Conservation (phyloP, 2,113 vertebrate species). For the Greenwoodochromis staneri region DNA sequence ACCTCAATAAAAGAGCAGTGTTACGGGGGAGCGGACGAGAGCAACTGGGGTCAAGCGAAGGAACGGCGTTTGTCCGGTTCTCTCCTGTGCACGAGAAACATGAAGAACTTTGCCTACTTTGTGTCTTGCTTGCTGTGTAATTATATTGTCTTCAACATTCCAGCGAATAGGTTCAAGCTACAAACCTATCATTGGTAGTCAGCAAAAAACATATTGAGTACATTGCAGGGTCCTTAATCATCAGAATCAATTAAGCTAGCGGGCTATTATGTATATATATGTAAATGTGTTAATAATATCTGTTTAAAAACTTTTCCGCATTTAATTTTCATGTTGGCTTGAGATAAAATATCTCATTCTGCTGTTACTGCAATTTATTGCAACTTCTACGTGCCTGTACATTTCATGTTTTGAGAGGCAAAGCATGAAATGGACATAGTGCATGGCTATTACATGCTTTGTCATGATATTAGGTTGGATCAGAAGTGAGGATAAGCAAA, state of each 20-base stretch:
- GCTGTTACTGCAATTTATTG: background rate
- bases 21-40: too few relatives aligned
- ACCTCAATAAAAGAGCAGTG: too few relatives aligned
- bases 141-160: too few relatives aligned
- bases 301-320: background rate
- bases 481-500: background rate
- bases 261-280: background rate
- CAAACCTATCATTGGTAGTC: background rate
- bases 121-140: too few relatives aligned
- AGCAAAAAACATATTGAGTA: background rate
- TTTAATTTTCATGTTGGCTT: background rate
- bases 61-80: too few relatives aligned
- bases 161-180: too few relatives aligned
- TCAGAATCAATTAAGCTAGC: background rate
- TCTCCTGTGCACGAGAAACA: too few relatives aligned
- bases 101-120: too few relatives aligned
- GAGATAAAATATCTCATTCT: background rate
- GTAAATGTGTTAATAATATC: background rate
- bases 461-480: background rate
- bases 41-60: too few relatives aligned
- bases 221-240: background rate
- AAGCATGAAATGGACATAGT: background rate
- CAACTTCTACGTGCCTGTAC: background rate
- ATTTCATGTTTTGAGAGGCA: background rate
- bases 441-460: background rate